Percentiles rank a stretch among this genome's conserved stretches.
Conservation (phyloP, 1,140 invertebrate species). For the Drosophila pallidifrons region DNA sequence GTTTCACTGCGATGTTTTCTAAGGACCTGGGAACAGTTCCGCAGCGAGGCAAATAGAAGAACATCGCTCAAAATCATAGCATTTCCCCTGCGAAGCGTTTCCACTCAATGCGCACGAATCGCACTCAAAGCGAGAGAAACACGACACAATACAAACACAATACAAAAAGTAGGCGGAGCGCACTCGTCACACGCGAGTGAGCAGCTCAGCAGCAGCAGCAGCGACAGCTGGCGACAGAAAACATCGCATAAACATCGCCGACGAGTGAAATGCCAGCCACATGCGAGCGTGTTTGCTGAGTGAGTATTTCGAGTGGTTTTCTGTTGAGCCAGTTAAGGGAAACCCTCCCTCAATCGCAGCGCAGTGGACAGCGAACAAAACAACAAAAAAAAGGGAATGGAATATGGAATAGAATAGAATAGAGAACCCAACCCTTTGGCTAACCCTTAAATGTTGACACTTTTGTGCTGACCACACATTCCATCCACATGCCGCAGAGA, state of each 20-base stretch:
- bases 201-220: conserved; percentile 43
- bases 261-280: conserved; percentile 49
- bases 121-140: conserved; percentile 52
- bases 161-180: conserved; percentile 74
- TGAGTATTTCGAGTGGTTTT: conserved; percentile 15
- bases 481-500: conserved; percentile 33
- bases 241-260: conserved; percentile 66
- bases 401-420: not conserved
- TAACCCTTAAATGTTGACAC: conserved; percentile 76
- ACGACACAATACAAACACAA: conserved; percentile 24
- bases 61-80: conserved; percentile 32
- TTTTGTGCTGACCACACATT: conserved; percentile 69
- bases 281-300: conserved; percentile 21
- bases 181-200: conserved; percentile 35
- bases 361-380: not conserved
- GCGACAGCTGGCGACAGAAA: conserved; percentile 20
- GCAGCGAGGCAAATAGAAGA: conserved; percentile 7
- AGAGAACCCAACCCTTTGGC: conserved; percentile 58
- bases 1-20: conserved; percentile 57
- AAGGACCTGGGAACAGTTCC: conserved; percentile 70
- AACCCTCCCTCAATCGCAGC: conserved; percentile 25
- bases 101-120: conserved; percentile 14
- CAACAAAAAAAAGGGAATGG: conserved; percentile 11
- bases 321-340: conserved; percentile 32
- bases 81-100: conserved; percentile 6